Percentiles rank a stretch among this genome's conserved stretches.
Evolutionary conservation across 2,797 vertebrate species (phyloP).

Genomic region (Pseudotriccus pelzelni): DNA sequence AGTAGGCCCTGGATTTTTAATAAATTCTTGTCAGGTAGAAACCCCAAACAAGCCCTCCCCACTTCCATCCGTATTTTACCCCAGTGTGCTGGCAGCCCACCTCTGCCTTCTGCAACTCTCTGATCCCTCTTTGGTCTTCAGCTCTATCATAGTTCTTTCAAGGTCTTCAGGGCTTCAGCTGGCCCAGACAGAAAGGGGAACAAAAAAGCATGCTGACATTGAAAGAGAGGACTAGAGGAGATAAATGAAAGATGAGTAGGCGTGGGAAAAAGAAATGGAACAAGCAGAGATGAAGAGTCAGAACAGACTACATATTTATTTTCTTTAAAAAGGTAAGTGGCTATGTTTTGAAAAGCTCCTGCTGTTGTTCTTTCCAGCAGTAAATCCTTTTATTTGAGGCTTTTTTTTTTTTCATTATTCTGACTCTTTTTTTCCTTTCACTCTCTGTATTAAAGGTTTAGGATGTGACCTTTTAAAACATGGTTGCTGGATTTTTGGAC

Average conservation of each 20-base stretch:
- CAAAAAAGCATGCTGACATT: not conserved
- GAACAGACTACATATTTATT: slow-evolving; percentile 45
- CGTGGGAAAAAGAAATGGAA: slow-evolving; percentile 39
- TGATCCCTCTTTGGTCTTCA: not conserved
- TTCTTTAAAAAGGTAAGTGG: slow-evolving; percentile 58
- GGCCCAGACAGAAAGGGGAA: not conserved
- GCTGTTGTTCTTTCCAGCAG: slow-evolving; percentile 39
- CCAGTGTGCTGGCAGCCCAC: not conserved
- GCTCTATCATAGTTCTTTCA: not conserved
- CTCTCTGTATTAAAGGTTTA: not conserved
- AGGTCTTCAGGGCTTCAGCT: not conserved
- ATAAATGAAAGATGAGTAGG: slow-evolving; percentile 22
- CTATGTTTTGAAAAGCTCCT: slow-evolving; percentile 54
- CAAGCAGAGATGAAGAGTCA: slow-evolving; percentile 11
- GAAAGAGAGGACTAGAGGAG: not conserved
- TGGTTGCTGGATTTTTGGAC: slow-evolving; percentile 13
- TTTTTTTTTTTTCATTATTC: not conserved
- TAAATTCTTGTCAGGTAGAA: not conserved
- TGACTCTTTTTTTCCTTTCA: not conserved
- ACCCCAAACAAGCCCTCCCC: not conserved
- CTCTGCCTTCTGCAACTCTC: not conserved
- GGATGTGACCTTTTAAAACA: slow-evolving; percentile 17
- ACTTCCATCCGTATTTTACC: not conserved
- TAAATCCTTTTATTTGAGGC: not conserved
- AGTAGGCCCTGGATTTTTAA: not conserved